phyloP scores from a whole-genome alignment of 2,888 invertebrate species.

The Palloptera scutellata region DNA sequence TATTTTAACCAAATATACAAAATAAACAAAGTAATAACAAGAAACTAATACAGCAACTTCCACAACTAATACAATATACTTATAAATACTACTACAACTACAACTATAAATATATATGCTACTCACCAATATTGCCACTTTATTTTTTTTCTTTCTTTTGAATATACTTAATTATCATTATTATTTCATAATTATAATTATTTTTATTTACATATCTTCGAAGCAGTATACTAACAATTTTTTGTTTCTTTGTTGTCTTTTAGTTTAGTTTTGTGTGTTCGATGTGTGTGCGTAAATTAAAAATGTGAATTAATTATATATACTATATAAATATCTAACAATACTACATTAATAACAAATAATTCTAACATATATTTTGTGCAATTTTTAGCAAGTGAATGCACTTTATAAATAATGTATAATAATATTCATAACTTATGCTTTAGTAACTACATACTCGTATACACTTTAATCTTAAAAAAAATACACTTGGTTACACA shows the following conservation, averaged over 20 bases:
- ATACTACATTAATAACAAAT: conserved; percentile 9
- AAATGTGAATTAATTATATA: conserved; percentile 16
- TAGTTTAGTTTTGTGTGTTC: conserved; percentile 24
- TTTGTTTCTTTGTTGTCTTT: conserved; percentile 33
- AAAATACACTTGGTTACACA: no score
- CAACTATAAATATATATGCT: conserved; percentile 22
- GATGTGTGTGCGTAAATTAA: conserved; percentile 37
- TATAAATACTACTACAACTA: conserved; percentile 22
- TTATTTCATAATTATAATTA: conserved; percentile 6
- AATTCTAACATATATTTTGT: conserved; percentile 28
- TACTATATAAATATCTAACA: conserved; percentile 17
- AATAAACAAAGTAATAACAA: conserved; percentile 16
- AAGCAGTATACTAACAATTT: conserved; percentile 24
- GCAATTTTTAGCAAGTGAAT: conserved; percentile 42
- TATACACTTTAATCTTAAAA: no score
- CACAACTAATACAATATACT: conserved; percentile 28
- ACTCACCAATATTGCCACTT: conserved; percentile 28
- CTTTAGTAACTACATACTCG: no score
- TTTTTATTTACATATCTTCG: no score
- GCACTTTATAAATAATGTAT: conserved; percentile 21
- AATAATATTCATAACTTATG: no score
- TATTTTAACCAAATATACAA: not conserved
- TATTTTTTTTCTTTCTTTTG: conserved; percentile 11
- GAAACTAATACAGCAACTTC: conserved; percentile 14
- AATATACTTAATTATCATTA: no score